Evolutionary conservation across 2,113 vertebrate genomes (phyloP).

Genomic region (Tachysurus fulvidraco): DNA sequence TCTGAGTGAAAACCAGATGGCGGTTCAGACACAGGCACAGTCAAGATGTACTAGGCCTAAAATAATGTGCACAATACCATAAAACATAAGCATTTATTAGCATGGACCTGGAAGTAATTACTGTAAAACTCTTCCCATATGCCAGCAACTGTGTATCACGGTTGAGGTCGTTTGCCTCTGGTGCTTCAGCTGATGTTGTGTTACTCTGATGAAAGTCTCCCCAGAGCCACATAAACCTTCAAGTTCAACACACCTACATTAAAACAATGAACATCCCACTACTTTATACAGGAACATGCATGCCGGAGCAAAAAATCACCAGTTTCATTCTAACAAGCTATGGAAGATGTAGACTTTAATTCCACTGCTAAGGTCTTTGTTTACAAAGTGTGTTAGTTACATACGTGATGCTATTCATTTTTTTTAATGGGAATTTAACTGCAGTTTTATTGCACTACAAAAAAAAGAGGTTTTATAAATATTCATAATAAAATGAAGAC

Average conservation of each 20-base stretch:
- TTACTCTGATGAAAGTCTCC: constrained; percentile 35
- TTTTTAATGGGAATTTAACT: not conserved
- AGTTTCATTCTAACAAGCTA: not conserved
- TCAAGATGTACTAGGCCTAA: constrained; percentile 57
- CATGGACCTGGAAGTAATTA: constrained; percentile 56
- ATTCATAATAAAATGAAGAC: not conserved
- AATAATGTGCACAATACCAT: constrained; percentile 59
- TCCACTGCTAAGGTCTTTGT: not conserved
- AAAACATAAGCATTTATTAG: constrained; percentile 67
- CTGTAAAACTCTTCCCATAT: constrained; percentile 39
- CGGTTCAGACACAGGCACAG: constrained; percentile 55
- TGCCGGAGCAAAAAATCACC: not conserved
- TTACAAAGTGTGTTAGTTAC: not conserved
- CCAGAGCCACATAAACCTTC: constrained; percentile 28
- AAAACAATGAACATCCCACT: constrained; percentile 29
- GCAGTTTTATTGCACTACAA: not conserved
- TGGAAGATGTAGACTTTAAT: not conserved
- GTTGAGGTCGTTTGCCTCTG: constrained; percentile 48
- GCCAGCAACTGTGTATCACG: constrained; percentile 36
- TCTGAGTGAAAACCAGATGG: constrained; percentile 54
- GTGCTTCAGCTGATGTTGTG: constrained; percentile 48
- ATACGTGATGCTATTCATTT: not conserved
- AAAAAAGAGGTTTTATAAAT: not conserved
- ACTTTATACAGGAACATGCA: constrained; percentile 3
- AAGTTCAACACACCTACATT: constrained; percentile 22